These are phyloP conservation scores for Dissostichus mawsoni DNA, from an alignment of 2,113 vertebrate species.

Conservation along the genomic window DNA sequence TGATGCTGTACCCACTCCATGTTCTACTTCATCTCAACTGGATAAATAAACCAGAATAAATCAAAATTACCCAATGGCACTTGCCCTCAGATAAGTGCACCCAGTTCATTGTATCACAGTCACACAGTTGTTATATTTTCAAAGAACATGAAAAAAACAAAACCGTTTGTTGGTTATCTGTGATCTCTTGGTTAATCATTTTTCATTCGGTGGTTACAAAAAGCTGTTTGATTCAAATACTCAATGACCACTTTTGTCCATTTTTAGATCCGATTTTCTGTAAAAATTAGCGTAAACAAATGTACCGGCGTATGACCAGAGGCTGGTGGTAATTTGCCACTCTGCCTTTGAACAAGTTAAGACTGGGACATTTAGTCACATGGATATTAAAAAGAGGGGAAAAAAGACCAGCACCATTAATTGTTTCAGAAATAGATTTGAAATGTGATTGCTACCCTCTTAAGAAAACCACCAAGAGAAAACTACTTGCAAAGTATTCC, in stretches of 20 bases:
- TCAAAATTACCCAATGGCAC: conserved; percentile 33
- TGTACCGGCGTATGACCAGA: not conserved
- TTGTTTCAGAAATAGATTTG: conserved; percentile 57
- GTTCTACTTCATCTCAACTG: not conserved
- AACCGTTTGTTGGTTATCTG: not conserved
- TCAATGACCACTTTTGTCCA: conserved; percentile 12
- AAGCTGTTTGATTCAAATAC: conserved; percentile 47
- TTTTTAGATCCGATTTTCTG: conserved; percentile 37
- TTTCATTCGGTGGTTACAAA: conserved; percentile 17
- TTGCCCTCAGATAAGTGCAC: not conserved
- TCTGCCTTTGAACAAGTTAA: conserved; percentile 22
- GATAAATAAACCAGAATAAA: not conserved
- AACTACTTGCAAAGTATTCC: conserved; percentile 52
- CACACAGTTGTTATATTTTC: not conserved
- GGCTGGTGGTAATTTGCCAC: conserved; percentile 20
- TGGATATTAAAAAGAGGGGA: conserved; percentile 26
- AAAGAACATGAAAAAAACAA: not conserved
- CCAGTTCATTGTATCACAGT: not conserved
- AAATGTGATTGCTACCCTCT: conserved; percentile 55
- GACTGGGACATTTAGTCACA: conserved; percentile 29
- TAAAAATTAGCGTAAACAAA: conserved; percentile 23
- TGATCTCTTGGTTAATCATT: not conserved
- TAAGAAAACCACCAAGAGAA: conserved; percentile 41
- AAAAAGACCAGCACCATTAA: not conserved
- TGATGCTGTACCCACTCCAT: not conserved